Evolutionary conservation across 1,140 invertebrate genomes (phyloP), one percentile per base, ranked within the genome.

Genomic region (Zaprionus lachaisei): DNA sequence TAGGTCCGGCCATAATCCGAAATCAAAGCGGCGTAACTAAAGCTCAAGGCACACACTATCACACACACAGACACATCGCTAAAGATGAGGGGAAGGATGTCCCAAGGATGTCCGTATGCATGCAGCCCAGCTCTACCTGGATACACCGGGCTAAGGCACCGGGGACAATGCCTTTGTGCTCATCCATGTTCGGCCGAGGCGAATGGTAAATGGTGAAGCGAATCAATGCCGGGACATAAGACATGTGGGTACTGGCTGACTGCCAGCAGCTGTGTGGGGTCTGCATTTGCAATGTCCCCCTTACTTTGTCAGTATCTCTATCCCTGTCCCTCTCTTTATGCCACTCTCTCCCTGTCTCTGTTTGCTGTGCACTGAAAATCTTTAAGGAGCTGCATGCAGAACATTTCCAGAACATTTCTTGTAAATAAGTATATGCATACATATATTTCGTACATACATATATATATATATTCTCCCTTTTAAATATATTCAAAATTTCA

Each of bases 11-110:
- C 68, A 73, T 69, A 80, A 80, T 78, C 78, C 60, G 58, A 81
- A 90, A 81, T 89, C 84, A 84, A 90, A 89, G 84, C 69, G 81
- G 84, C 81, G 85, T 83, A 84, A 90, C 84, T 84, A 90, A 89
- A 90, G 85, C 85, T 89, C 62, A 47, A 47, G 58, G 20, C 24
- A 58, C 34, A 56, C 44, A 56, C 24, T 4, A 15, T 28, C 47
- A 5, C 3, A 11, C 47, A 49, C 15, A 22, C 38, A 12, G 41
- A 17, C 20, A 51, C 20, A 12, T 51, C 17, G 12, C 24, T 51
- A 51, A 51, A 14, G 17, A 44, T 38, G n/a, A 57, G 14, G 62
- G 56, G 22, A 72, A 72, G 73, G 57, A 71, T 65, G 47, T 81
- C 24, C 56, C 54, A 72, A 64, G 77, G 71, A 82, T 80, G 72